Evolutionary conservation across 2,888 invertebrate species (phyloP).

Genomic region (Conus canariensis): DNA sequence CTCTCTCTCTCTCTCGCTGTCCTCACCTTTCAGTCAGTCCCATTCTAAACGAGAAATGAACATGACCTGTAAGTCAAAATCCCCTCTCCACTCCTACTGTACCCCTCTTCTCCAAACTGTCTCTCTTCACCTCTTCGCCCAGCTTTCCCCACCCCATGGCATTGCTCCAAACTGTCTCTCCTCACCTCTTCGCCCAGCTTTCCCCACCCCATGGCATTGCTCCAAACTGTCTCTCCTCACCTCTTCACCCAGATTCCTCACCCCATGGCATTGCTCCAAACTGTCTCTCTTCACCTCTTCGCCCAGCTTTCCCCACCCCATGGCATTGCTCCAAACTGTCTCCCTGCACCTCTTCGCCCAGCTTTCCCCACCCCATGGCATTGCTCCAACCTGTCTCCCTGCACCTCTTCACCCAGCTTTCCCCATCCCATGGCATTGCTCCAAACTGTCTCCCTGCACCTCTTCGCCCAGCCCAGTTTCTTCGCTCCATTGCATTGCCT

Average conservation of each 20-base stretch:
- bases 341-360: neutral
- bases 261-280: neutral
- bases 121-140: too few relatives aligned
- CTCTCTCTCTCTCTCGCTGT: too few relatives aligned
- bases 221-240: neutral
- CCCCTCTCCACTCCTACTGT: too few relatives aligned
- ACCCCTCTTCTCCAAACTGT: neutral
- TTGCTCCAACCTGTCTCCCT: neutral
- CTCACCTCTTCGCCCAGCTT: too few relatives aligned
- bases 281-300: too few relatives aligned
- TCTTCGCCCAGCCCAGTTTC: neutral
- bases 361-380: too few relatives aligned
- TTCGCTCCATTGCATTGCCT: neutral
- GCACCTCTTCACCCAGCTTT: neutral
- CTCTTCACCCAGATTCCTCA: neutral
- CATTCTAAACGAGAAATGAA: neutral
- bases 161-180: too few relatives aligned
- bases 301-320: too few relatives aligned
- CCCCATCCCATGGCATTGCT: too few relatives aligned
- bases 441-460: neutral
- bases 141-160: too few relatives aligned
- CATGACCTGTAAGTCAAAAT: neutral
- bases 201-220: too few relatives aligned
- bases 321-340: neutral
- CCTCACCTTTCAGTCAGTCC: neutral